Base-by-base conservation (phyloP, 1,140 invertebrate species). In the Drosophila guanche region DNA sequence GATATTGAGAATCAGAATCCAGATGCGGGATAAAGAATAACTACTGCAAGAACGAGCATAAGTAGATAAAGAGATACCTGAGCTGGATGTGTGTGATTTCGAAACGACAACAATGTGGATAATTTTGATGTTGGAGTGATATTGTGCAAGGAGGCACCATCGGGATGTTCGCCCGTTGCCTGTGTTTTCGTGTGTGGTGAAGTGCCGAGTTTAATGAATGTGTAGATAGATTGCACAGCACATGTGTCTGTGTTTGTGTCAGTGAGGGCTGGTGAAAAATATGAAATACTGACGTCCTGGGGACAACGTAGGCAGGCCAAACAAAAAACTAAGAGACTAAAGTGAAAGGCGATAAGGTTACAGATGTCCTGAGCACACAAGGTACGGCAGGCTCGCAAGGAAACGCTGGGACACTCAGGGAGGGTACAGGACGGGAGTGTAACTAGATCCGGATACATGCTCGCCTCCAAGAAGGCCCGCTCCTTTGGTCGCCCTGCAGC, bases 391-490 rank as follows among this genome's bases (percentile, higher is more conserved):
- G 74, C 52, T 27, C 16, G 46, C 14, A 58, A 48, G 40, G n/a
- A 23, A 6, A 46, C 33, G 47, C 48, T 50, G n/a, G 41, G 37
- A 66, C 20, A 55, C 10, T 48, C 25, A 46, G 47, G 37, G 71
- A 76, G 50, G 42, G 53, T 23, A 41, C 40, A 14, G 27, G 60
- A 62, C 47, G 61, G 66, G 69, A 55, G 61, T 80, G 78, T 80
- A 62, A 66, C 55, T 80, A 81, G 79, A 86, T 81, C 77, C 76
- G 84, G 83, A 89, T 88, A 84, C 80, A 84, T 84, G 79, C 76
- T 79, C 73, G 63, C 79, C 71, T 71, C 73, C 66, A 81, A 86
- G 75, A 74, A 66, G 76, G 73, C 77, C 60, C 76, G 79, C 48
- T 62, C 50, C 66, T 69, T 69, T 69, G 57, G 71, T 56, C 69